phyloP scores from a whole-genome alignment of 2,797 vertebrate species.

The Poecilia gillii region DNA sequence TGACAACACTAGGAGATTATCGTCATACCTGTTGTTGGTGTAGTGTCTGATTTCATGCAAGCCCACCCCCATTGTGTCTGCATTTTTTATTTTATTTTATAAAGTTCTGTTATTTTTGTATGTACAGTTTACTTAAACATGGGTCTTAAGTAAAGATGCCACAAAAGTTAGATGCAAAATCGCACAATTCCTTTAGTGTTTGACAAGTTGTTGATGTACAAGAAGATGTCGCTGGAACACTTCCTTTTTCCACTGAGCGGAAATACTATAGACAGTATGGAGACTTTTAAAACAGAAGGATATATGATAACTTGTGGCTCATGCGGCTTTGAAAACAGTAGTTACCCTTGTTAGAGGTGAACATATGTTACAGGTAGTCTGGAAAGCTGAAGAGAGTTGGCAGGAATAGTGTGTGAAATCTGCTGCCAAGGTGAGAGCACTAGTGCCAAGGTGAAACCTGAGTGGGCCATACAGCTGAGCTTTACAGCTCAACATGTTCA shows the following conservation, averaged over 20 bases:
- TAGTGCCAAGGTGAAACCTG: slow-evolving; percentile 75
- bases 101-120: background rate
- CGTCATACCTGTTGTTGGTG: background rate
- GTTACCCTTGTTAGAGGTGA: slow-evolving; percentile 65
- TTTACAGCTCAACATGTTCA: slow-evolving; percentile 46
- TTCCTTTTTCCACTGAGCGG: background rate
- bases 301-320: slow-evolving; percentile 62
- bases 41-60: background rate
- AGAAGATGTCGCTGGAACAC: slow-evolving; percentile 36
- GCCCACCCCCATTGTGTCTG: background rate
- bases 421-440: slow-evolving; percentile 67
- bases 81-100: background rate
- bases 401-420: slow-evolving; percentile 57
- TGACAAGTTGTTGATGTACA: background rate
- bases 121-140: background rate
- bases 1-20: background rate
- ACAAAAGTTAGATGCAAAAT: background rate
- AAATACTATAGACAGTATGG: slow-evolving; percentile 41
- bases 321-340: slow-evolving; percentile 61
- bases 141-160: background rate
- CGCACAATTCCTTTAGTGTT: background rate
- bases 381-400: slow-evolving; percentile 73
- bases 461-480: slow-evolving; percentile 67
- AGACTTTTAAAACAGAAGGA: slow-evolving; percentile 41
- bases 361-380: slow-evolving; percentile 81